Evolutionary conservation across 2,888 invertebrate genomes (phyloP), one percentile per base, ranked within the genome.

Genomic region (Eupithecia subumbrata): DNA sequence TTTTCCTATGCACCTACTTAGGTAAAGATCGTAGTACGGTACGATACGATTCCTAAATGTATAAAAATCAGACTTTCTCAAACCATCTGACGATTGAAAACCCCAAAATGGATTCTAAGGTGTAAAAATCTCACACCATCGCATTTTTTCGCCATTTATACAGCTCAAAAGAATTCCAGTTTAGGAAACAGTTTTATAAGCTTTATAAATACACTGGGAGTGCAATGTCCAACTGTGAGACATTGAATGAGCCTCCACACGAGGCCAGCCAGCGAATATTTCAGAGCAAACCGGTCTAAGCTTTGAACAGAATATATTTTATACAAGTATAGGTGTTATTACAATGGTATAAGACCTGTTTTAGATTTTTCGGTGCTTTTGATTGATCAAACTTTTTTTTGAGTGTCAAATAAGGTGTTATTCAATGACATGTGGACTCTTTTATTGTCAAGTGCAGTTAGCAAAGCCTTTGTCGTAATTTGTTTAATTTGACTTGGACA

Each of bases 401-500:
- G 77, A 79, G 79, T 82, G 81, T 77, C 82, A 83, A 84, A 84
- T 85, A 84, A 79, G 78, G 81, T 82, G 84, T 83, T 81, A 80
- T 80, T 78, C 80, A 79, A 78, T 80, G 80, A 71, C 74, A 82
- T 79, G 79, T 78, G 75, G 76, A 80, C 66, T 73, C 73, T 79
- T 78, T 76, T 80, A 73, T 63, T 74, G 73, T 74, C 43, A 25
- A 71, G 69, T 72, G 72, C 70, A 67, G 72, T 78, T 72, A 74
- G 76, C 63, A 69, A 75, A 67, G 71, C 73, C 68, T 75, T 77
- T 76, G 69, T 76, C 70, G 73, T 75, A 72, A 74, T 73, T 76
- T 52, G 68, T 68, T 4, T 16, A 64, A 22, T 30, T 16, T 63
- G 14, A 64, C 2, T 64, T 18, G 64, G 18, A 12, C 9, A 60